Evolutionary conservation across 2,888 invertebrate species (phyloP).

Genomic region (Lasioglossum leucozonium): DNA sequence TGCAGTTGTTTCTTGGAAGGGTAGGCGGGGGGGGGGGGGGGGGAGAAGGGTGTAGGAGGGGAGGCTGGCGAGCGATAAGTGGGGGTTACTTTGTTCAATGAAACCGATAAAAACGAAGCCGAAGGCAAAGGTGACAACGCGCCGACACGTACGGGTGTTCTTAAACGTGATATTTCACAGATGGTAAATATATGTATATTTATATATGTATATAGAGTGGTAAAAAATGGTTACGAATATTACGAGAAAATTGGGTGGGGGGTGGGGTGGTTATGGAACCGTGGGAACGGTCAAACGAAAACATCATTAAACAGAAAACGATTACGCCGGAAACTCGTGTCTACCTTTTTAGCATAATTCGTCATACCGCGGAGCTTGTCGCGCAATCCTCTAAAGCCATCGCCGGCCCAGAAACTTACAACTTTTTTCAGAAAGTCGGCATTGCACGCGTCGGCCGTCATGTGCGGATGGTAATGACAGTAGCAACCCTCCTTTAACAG

Average conservation of each 20-base stretch:
- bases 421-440: constrained; percentile 95
- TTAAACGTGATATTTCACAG: not conserved
- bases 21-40: accelerated
- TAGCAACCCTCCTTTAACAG: constrained; percentile 83
- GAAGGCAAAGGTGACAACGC: constrained; percentile 12
- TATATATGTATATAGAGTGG: not conserved
- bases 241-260: not conserved
- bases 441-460: constrained; percentile 94
- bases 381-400: constrained; percentile 67
- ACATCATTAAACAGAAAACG: constrained; percentile 8
- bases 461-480: constrained; percentile 93
- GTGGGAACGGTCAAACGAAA: not conserved
- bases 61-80: not conserved
- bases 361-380: constrained; percentile 72
- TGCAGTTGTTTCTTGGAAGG: not conserved
- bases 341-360: constrained; percentile 72
- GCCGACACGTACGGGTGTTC: not conserved
- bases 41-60: not conserved
- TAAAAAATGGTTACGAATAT: not conserved
- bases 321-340: constrained; percentile 57
- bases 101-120: not conserved
- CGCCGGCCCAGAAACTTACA: constrained; percentile 79
- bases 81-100: constrained; percentile 9
- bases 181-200: not conserved
- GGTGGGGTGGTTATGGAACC: not conserved